Evolutionary conservation across 2,888 invertebrate genomes (phyloP).

Genomic region (Agonum fuliginosum): DNA sequence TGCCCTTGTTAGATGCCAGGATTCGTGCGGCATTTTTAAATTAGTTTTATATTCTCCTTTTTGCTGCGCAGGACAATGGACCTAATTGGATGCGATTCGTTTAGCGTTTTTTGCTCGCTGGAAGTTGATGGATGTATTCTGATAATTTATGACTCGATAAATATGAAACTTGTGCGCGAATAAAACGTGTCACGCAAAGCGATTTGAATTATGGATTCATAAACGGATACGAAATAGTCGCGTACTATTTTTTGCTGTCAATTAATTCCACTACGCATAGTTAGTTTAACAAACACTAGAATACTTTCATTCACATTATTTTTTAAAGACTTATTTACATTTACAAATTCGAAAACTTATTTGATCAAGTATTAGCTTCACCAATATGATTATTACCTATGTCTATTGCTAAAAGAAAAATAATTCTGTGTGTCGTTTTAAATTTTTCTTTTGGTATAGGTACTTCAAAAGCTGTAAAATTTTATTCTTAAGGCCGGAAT

Average conservation of each 20-base stretch:
- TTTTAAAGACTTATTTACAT: too few species aligned
- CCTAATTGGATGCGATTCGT: conserved; percentile 49
- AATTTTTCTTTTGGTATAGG: too few species aligned
- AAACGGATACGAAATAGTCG: conserved; percentile 21
- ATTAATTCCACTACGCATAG: conserved; percentile 16
- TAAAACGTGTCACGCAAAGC: conserved; percentile 35
- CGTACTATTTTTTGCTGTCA: conserved; percentile 21
- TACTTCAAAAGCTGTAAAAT: too few species aligned
- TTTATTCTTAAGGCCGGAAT: too few species aligned
- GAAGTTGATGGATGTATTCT: conserved; percentile 45
- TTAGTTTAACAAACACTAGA: background rate
- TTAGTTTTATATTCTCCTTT: conserved; percentile 53
- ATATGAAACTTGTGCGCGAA: conserved; percentile 40
- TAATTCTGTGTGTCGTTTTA: too few species aligned
- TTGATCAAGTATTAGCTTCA: too few species aligned
- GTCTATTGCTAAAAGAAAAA: too few species aligned
- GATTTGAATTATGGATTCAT: conserved; percentile 38
- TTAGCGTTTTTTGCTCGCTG: conserved; percentile 39
- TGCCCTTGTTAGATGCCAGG: conserved; percentile 45
- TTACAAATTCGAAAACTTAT: too few species aligned
- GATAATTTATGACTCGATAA: conserved; percentile 51
- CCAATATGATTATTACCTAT: too few species aligned
- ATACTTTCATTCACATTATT: too few species aligned
- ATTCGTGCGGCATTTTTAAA: conserved; percentile 52
- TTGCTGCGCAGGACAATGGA: conserved; percentile 43